Evolutionary conservation across 2,888 invertebrate genomes (phyloP), one percentile per base, ranked within the genome.

Genomic region (Machimus rusticus): DNA sequence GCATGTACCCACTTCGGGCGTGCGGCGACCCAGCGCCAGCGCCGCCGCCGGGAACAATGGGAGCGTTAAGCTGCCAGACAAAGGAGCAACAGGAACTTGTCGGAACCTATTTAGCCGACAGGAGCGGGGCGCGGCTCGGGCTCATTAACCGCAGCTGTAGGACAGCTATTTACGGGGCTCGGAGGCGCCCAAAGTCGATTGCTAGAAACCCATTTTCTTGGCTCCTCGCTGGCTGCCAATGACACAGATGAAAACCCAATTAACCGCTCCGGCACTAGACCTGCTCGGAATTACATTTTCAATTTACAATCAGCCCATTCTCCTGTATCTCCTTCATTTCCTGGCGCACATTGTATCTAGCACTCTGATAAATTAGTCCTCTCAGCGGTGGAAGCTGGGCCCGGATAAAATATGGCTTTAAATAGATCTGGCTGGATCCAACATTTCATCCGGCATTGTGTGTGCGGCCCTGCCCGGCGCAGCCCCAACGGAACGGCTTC

Each of bases 1-100:
- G 85, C 87, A 87, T 87, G 88, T 85, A 79, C 85, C 74, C 82
- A 87, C 82, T 88, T 87, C 16, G 14, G 66, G 28, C 8, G 66
- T 28, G 66, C 31, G 28, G 16, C 51, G n/a, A n/a, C n/a, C 19
- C 46, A 14, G n/a, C 9, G 28, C 28, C 9, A 28, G 5, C 6
- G 34, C 6, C 6, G 34, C 34, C 19, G 19, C 55, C 57, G 66
- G 19, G 57, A 28, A 66, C 66, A 66, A 66, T 66, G 66, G 23
- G 12, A 66, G 66, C 66, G 66, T 12, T 66, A 66, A 66, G 66
- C 66, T 28, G 28, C 12, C 66, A 66, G 28, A 66, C 66, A 66
- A 66, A 66, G 51, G 81, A 81, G 55, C 55, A 81, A 81, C 81
- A 81, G 51, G 81, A 55, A 28, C 31, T 51, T 81, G 39, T 81